These are phyloP conservation scores for Dolichomitus sp. DNA, from an alignment of 2,888 invertebrate genomes.

Conservation along the genomic window DNA sequence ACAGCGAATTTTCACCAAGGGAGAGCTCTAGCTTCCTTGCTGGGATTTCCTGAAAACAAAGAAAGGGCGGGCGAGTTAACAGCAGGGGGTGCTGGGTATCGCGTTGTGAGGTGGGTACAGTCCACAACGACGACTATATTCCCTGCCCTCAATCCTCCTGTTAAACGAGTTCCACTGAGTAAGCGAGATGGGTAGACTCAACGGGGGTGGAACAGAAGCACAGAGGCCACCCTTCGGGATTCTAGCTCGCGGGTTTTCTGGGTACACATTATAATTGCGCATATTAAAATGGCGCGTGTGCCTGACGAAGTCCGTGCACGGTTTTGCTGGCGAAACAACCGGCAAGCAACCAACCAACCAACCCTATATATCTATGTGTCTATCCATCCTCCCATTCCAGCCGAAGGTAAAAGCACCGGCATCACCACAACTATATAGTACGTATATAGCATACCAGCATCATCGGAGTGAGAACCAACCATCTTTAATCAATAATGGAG, in stretches of 20 bases:
- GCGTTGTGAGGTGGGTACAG: conserved; percentile 34
- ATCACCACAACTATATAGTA: conserved; percentile 10
- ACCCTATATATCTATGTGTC: conserved; percentile 1
- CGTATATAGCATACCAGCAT: conserved; percentile 33
- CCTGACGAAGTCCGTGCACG: conserved; percentile 70
- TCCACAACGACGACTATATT: conserved; percentile 41
- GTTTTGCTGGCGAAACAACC: conserved; percentile 67
- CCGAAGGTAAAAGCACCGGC: conserved; percentile 8
- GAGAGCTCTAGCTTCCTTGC: conserved; percentile 72
- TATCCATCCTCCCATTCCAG: conserved; percentile 5
- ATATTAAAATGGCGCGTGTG: conserved; percentile 84
- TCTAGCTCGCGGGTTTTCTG: conserved; percentile 62
- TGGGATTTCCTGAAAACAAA: conserved; percentile 81
- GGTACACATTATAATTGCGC: conserved; percentile 85
- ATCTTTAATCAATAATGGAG: conserved; percentile 86
- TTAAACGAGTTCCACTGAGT: conserved; percentile 29
- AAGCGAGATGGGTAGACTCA: conserved; percentile 48
- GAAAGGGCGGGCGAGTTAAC: conserved; percentile 67
- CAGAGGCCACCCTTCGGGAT: conserved; percentile 16
- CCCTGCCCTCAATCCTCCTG: conserved; percentile 55
- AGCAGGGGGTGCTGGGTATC: conserved; percentile 60
- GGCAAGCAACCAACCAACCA: conserved; percentile 66
- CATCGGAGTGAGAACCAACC: conserved; percentile 77
- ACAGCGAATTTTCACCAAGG: conserved; percentile 41
- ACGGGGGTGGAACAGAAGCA: background rate